Base-by-base conservation (phyloP, 2,113 vertebrate genomes). In the Melanocharis versteri region DNA sequence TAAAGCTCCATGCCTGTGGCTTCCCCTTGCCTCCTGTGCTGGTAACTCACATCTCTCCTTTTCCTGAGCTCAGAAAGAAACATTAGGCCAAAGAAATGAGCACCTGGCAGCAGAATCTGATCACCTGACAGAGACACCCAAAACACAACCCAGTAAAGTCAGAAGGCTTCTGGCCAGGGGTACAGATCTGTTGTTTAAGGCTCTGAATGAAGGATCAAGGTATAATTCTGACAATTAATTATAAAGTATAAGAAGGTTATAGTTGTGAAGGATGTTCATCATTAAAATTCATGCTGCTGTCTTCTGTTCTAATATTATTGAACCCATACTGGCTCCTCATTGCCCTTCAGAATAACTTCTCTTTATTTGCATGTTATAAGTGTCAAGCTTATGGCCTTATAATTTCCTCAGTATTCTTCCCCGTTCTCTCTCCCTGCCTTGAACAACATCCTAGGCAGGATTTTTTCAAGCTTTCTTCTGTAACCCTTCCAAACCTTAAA, bases 201-300 rank as follows among this genome's bases (percentile, higher is more conserved):
- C 75, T 75, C 64, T 75, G 79, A 89, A 83, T 79, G 72, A n/a
- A 86, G 72, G 69, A 92, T 82, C 80, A 71, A 89, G 73, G 60
- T 78, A 80, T 75, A 83, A 95, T 54, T 91, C 91, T 44, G 71
- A 82, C 68, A 96, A 97, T 96, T 96, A 96, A 97, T 96, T 96
- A 95, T 66, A 47, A 96, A 94, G 86, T 82, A 85, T 93, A 95
- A 88, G 70, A 72, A 95, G 76, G 66, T 83, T 91, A 84, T 54
- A 64, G 66, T 94, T 58, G 80, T 57, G 81, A 95, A 89, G 57
- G 54, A 71, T 94, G 80, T 92, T 65, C 30, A n/a, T 95, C 79
- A 93, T 94, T 95, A 95, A 94, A 85, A 96, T 93, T 95, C 94
- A 87, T 60, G 54, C 93, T 71, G 85, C 83, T 94, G 47, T 84